These are phyloP conservation scores for Microcebus ravelobensis DNA, from an alignment of 2,113 vertebrate species.

Conservation along the genomic window DNA sequence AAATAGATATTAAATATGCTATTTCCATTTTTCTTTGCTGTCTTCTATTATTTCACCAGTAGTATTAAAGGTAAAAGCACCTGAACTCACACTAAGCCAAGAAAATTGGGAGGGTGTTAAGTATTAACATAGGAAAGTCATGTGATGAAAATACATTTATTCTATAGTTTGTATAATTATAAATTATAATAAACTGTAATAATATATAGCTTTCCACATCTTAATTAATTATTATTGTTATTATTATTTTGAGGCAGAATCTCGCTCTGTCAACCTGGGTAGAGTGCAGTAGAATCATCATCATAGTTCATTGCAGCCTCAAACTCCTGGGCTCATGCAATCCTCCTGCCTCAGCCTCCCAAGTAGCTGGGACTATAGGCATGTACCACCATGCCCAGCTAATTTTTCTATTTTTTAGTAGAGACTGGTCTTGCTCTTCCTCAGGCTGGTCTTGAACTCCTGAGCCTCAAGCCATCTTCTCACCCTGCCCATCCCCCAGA, in stretches of 20 bases:
- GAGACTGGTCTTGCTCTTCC: too few species aligned
- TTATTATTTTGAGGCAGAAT: too few species aligned
- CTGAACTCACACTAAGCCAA: not conserved
- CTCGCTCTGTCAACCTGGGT: too few species aligned
- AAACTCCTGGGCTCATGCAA: too few species aligned
- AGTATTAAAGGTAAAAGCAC: not conserved
- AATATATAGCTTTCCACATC: not conserved
- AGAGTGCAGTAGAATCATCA: too few species aligned
- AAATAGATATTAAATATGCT: not conserved
- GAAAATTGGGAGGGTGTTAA: not conserved
- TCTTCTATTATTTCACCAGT: not conserved
- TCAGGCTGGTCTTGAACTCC: too few species aligned
- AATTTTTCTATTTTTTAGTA: too few species aligned
- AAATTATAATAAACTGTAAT: not conserved
- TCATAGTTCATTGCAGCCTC: too few species aligned
- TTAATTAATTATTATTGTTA: not conserved
- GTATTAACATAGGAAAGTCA: not conserved
- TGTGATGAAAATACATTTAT: not conserved
- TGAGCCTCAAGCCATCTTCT: too few species aligned
- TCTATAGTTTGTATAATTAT: not conserved
- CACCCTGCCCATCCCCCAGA: too few species aligned
- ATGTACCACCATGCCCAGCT: rapidly evolving
- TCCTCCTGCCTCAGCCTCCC: too few species aligned
- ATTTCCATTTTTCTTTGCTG: not conserved
- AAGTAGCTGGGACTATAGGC: too few species aligned